Evolutionary conservation across 2,888 invertebrate genomes (phyloP).

Genomic region (Alsophila aescularia): DNA sequence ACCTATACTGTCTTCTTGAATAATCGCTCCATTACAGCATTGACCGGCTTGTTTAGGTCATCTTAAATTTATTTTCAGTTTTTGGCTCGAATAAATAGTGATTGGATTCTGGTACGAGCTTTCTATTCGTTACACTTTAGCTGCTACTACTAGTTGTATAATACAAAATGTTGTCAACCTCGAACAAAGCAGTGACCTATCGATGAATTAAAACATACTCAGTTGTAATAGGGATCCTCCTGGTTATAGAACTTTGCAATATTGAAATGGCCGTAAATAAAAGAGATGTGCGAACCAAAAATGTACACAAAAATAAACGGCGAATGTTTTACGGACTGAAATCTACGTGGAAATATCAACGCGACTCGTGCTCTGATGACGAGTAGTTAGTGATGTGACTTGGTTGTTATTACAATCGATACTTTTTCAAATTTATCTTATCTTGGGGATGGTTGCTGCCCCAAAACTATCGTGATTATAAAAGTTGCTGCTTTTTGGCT

Average conservation of each 20-base stretch:
- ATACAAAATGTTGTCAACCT: too few species aligned
- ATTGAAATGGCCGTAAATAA: conserved; percentile 71
- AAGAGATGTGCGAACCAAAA: conserved; percentile 75
- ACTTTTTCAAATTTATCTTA: not conserved
- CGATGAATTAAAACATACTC: not conserved
- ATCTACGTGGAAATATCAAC: conserved; percentile 84
- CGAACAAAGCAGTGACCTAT: not conserved
- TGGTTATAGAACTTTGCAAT: conserved; percentile 37
- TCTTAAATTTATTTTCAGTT: too few species aligned
- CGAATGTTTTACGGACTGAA: conserved; percentile 81
- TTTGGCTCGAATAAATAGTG: too few species aligned
- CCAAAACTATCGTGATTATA: too few species aligned
- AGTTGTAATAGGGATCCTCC: not conserved
- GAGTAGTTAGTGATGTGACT: conserved; percentile 67
- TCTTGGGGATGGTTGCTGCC: too few species aligned
- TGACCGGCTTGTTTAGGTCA: too few species aligned
- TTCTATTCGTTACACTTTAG: too few species aligned
- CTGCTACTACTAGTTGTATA: too few species aligned
- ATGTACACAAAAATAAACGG: conserved; percentile 79
- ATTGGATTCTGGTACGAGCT: too few species aligned
- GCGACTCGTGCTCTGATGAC: conserved; percentile 79
- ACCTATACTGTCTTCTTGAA: too few species aligned
- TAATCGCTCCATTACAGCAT: too few species aligned
- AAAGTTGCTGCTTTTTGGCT: too few species aligned
- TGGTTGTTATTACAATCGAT: conserved; percentile 47